phyloP scores from a whole-genome alignment of 92 coral and sea anemone genomes.

The Zoanthus sansibaricus region DNA sequence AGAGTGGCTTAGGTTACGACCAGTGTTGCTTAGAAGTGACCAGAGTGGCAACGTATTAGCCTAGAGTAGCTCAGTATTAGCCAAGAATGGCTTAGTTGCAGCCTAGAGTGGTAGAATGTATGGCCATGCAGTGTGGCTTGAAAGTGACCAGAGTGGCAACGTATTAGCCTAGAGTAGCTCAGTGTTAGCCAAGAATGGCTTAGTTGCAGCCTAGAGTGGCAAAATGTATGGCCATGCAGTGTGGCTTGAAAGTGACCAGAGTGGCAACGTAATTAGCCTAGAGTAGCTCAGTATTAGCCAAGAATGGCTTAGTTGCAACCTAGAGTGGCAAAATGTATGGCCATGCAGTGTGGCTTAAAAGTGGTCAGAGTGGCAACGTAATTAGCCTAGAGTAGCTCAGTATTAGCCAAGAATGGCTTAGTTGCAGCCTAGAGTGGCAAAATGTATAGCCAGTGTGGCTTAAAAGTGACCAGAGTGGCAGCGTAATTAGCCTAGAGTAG shows the following conservation, averaged over 20 bases:
- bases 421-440: neutral
- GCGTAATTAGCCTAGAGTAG: neutral
- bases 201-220: neutral
- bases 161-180: neutral
- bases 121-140: neutral
- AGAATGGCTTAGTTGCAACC: neutral
- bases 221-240: neutral
- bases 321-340: neutral
- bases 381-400: neutral
- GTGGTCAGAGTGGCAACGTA: neutral
- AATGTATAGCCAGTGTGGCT: neutral
- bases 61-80: neutral
- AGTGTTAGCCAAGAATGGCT: neutral
- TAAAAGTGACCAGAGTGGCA: neutral
- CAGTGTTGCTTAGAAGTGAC: neutral
- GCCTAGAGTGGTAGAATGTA: neutral
- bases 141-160: neutral
- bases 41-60: neutral
- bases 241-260: neutral
- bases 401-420: neutral
- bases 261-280: conserved; percentile 1
- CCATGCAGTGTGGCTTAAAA: neutral
- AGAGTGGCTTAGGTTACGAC: neutral
- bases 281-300: neutral
- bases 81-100: neutral